A percentile compares a stretch with the other conserved stretches of the same genome.
Evolutionary conservation across 2,888 invertebrate genomes (phyloP).

Genomic region (Allolobophora icterica): DNA sequence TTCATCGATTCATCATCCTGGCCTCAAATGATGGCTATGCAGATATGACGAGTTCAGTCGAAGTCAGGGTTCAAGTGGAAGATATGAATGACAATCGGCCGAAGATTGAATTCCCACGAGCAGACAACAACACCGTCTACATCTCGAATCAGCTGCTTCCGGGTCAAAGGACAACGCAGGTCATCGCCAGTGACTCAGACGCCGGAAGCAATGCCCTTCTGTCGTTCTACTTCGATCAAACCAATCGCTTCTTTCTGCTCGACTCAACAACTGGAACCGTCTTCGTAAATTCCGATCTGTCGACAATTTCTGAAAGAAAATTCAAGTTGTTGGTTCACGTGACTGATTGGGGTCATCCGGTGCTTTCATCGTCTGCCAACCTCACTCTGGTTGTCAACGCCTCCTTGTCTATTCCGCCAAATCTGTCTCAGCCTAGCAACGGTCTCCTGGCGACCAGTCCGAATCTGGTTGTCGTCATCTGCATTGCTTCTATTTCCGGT

Average conservation of each 20-base stretch:
- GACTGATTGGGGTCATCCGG: background rate
- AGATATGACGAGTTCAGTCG: background rate
- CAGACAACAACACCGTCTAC: slow-evolving; percentile 32
- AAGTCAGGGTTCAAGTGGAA: slow-evolving; percentile 25
- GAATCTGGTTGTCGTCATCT: slow-evolving; percentile 23
- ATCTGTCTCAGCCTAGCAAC: background rate
- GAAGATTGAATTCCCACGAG: slow-evolving; percentile 25
- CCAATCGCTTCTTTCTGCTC: slow-evolving; percentile 26
- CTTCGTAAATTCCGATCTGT: slow-evolving; percentile 25
- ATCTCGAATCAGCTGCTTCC: background rate
- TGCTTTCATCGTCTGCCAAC: background rate
- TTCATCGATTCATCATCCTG: slow-evolving; percentile 30
- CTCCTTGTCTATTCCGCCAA: background rate
- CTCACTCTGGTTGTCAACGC: slow-evolving; percentile 21
- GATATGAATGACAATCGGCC: slow-evolving; percentile 36
- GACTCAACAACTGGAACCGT: slow-evolving; percentile 32
- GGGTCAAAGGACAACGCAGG: slow-evolving; percentile 25
- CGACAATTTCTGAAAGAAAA: background rate
- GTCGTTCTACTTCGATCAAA: slow-evolving; percentile 14
- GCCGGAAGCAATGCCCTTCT: background rate
- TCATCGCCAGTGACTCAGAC: slow-evolving; percentile 31
- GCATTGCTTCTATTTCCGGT: slow-evolving; percentile 25
- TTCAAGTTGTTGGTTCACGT: slow-evolving; percentile 27
- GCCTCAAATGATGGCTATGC: slow-evolving; percentile 19
- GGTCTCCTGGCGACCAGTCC: background rate